These are phyloP conservation scores for Zalophus californianus DNA, from an alignment of 2,797 vertebrate genomes.

Conservation along the genomic window DNA sequence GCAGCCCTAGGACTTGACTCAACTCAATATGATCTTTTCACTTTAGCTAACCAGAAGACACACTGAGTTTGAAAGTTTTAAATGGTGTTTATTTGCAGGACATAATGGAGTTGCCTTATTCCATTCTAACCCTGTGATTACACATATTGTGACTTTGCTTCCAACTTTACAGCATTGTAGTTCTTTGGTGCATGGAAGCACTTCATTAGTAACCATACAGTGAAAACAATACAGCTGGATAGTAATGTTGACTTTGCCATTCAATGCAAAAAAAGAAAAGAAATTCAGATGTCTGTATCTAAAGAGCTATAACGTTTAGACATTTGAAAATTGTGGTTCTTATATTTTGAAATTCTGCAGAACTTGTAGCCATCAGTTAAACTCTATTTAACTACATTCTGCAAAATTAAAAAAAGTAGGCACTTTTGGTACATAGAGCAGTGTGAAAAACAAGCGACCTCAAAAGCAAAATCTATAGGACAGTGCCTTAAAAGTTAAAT, in stretches of 20 bases:
- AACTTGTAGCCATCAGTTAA: constrained; percentile 76
- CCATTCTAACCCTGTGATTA: constrained; percentile 65
- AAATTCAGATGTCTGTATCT: constrained; percentile 62
- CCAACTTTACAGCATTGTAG: constrained; percentile 30
- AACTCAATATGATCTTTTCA: constrained; percentile 59
- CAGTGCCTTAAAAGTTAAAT: constrained; percentile 13
- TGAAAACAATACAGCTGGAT: constrained; percentile 78
- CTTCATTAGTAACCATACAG: constrained; percentile 72
- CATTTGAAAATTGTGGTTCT: constrained; percentile 78
- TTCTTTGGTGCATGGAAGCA: background rate
- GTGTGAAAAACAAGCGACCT: constrained; percentile 43
- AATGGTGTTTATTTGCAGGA: constrained; percentile 61
- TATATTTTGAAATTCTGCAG: constrained; percentile 62
- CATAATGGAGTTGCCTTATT: constrained; percentile 71
- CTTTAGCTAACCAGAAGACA: constrained; percentile 42
- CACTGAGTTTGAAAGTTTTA: constrained; percentile 69
- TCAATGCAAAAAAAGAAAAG: constrained; percentile 50
- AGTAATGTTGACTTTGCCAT: constrained; percentile 80
- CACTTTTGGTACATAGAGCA: constrained; percentile 15
- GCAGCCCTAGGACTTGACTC: background rate
- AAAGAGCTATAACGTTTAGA: constrained; percentile 75
- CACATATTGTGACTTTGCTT: constrained; percentile 58
- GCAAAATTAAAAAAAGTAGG: constrained; percentile 75
- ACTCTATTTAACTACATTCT: constrained; percentile 76
- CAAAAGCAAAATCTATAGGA: background rate